phyloP scores from a whole-genome alignment of 2,888 invertebrate species.

The Rhagium mordax region DNA sequence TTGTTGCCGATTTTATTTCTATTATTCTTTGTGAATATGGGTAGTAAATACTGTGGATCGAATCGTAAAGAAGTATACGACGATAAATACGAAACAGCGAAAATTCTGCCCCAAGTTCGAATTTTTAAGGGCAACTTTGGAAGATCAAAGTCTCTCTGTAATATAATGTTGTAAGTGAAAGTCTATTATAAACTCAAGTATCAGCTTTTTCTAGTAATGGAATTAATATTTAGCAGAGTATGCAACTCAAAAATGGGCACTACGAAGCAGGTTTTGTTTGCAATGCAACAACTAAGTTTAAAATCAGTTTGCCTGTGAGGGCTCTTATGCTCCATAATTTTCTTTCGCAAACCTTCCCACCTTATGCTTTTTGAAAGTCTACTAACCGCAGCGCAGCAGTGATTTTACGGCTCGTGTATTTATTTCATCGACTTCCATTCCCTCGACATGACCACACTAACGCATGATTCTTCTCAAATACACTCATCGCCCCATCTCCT shows the following conservation, averaged over 20 bases:
- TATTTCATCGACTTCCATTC: no score
- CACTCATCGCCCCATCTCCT: not conserved
- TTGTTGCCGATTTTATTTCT: constrained; percentile 21
- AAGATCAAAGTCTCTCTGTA: constrained; percentile 40
- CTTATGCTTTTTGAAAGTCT: not conserved
- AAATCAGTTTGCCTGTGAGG: not conserved
- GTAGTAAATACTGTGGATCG: constrained; percentile 9
- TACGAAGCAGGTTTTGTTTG: not conserved
- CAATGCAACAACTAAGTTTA: not conserved
- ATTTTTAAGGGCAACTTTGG: constrained; percentile 24
- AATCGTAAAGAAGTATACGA: constrained; percentile 5
- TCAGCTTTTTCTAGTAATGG: not conserved
- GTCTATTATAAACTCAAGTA: not conserved
- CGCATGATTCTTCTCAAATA: not conserved
- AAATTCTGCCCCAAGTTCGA: constrained; percentile 14
- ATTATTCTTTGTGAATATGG: constrained; percentile 25
- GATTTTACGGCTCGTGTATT: no score
- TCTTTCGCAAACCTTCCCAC: not conserved
- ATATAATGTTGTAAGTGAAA: constrained; percentile 43
- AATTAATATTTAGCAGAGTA: not conserved
- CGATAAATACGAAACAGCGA: constrained; percentile 7
- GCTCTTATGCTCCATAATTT: not conserved
- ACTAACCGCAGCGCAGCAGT: not conserved
- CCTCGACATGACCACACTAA: no score
- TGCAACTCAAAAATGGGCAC: not conserved